Evolutionary conservation across 2,888 invertebrate species (phyloP), one percentile per base, ranked within the genome.

Genomic region (Cinara cedri): DNA sequence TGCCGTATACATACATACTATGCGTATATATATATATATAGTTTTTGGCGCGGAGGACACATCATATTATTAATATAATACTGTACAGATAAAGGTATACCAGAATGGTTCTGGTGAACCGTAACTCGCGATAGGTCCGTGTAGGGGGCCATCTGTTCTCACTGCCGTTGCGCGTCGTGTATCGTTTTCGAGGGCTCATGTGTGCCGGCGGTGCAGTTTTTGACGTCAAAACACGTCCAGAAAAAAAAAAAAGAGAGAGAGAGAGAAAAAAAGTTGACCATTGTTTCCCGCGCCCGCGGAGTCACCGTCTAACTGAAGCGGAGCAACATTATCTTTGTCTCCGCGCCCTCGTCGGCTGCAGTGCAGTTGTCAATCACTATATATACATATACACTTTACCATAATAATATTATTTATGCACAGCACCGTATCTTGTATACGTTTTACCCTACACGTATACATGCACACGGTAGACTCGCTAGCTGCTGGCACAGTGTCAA

Each of bases 61-160:
- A 34, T 34, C 34, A 6, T 34, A 34, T 34, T 34, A 34, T 34
- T 34, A 34, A 34, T 34, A 34, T 34, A 34, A 34, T 34, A n/a
- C n/a, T n/a, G n/a, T n/a, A 26, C 24, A 60, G 57, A 60, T 26
- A 51, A n/a, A 60, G 57, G 26, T 60, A n/a, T n/a, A 26, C 34
- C 34, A 34, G 34, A 34, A 6, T 6, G 6, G 34, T 42, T 44
- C 66, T 66, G 75, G 75, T 75, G 75, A 75, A 75, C 75, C 75
- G 66, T 76, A 57, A 76, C 75, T 42, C 51, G 34, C 65, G 34
- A 63, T 54, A 55, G 34, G 75, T 65, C 55, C 66, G 34, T 11
- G n/a, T n/a, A n/a, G 9, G 11, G 74, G 55, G 75, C 75, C 75
- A 76, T 76, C 75, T 76, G 75, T 65, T 76, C 75, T 34, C 34